Conservation (phyloP, 2,797 vertebrate species). For the Chelidonichthys spinosus region DNA sequence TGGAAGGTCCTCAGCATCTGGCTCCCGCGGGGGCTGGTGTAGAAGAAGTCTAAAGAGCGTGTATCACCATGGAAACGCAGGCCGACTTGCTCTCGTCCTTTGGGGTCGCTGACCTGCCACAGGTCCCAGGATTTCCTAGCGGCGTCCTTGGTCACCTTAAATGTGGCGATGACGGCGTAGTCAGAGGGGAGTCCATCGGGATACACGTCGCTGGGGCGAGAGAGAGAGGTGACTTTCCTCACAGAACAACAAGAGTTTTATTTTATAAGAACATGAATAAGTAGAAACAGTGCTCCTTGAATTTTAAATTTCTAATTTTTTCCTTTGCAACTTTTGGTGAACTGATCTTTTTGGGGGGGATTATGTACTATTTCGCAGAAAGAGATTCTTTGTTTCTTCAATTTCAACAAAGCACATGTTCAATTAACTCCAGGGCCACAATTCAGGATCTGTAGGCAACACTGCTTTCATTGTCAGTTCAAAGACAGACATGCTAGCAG, state of each 20-base stretch:
- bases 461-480: conserved; percentile 32
- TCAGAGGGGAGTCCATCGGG: conserved; percentile 80
- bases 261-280: conserved; percentile 21
- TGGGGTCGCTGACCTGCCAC: conserved; percentile 83
- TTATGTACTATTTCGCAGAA: conserved; percentile 12
- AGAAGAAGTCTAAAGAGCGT: conserved; percentile 81
- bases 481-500: not conserved
- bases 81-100: conserved; percentile 76
- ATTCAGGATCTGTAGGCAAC: conserved; percentile 22
- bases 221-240: conserved; percentile 21
- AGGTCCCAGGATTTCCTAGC: conserved; percentile 80
- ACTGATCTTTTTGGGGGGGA: conserved; percentile 3
- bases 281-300: conserved; percentile 23
- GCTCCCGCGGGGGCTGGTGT: conserved; percentile 55
- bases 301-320: conserved; percentile 11
- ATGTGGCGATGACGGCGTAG: conserved; percentile 82
- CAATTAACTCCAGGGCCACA: not conserved
- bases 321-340: conserved; percentile 20
- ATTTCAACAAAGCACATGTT: conserved; percentile 41
- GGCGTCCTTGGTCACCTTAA: conserved; percentile 78
- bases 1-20: conserved; percentile 77
- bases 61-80: conserved; percentile 78
- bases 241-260: conserved; percentile 23
- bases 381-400: conserved; percentile 34
- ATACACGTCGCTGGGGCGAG: conserved; percentile 75